Base-by-base conservation (phyloP, 2,113 vertebrate genomes). In the Crotalus viridis region DNA sequence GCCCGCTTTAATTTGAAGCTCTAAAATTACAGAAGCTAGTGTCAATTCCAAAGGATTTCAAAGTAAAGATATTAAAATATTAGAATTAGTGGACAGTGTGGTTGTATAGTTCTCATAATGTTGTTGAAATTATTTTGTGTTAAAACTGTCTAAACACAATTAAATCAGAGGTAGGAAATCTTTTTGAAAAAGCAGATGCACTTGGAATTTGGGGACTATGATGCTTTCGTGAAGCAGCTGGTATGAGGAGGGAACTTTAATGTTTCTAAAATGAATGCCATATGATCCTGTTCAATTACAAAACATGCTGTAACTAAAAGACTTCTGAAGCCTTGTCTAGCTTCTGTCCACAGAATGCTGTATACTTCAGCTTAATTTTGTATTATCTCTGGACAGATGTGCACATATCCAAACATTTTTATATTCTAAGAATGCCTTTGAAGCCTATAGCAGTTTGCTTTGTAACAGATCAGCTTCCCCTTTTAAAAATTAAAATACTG, bases 51-150 rank as follows among this genome's bases (percentile, higher is more conserved):
- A 89, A 89, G 88, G 48, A 87, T 59, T 26, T 0, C 0, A 89
- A 46, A 54, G 55, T 94, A 94, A 64, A 86, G 9, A 57, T 7
- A 22, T 88, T 55, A 93, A 89, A 87, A 0, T 0, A 12, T 91
- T 46, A 55, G n/a, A 3, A 90, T 51, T 89, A 86, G 51, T 86
- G 6, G 88, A 89, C 69, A 89, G 91, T 95, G 74, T 90, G 86
- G 15, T 94, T 96, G 94, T 93, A 89, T n/a, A 85, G 46, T 91
- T 91, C 54, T 91, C 90, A 86, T 28, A 56, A 57, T 85, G 56
- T 54, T 89, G 52, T 87, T 88, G 28, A 81, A 22, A 54, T 0
- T 0, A 81, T 91, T 94, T 87, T 88, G 94, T 54, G 89, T 91
- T 90, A 46, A 90, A 94, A 93, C 39, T 48, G 19, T 85, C 46